Percentiles rank a stretch among this genome's conserved stretches.
These are phyloP conservation scores for Caiman crocodilus DNA, from an alignment of 2,797 vertebrate species.

Conservation along the genomic window DNA sequence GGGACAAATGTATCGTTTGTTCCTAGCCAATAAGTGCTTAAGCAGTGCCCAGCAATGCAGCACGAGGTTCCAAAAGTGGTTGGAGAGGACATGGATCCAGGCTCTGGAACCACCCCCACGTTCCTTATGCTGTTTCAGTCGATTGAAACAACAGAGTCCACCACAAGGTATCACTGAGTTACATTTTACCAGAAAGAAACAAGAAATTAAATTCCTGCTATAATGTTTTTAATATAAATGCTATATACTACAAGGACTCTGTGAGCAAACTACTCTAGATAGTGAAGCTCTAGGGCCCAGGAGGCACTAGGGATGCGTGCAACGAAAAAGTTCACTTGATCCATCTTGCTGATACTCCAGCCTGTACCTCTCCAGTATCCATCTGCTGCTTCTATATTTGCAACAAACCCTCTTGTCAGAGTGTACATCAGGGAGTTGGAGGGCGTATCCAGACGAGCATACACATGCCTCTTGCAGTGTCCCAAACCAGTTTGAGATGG, in stretches of 20 bases:
- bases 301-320: neutral
- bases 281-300: neutral
- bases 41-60: neutral
- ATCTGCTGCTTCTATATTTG: neutral
- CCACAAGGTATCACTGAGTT: neutral
- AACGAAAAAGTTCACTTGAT: accelerated
- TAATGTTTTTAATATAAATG: no score
- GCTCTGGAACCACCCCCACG: accelerated
- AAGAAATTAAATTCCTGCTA: neutral
- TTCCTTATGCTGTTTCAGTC: neutral
- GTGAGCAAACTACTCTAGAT: no score
- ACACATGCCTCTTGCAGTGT: no score
- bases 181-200: neutral
- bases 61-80: neutral
- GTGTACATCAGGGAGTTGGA: neutral
- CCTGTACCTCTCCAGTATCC: neutral
- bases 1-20: no score
- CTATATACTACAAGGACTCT: no score
- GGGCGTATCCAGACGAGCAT: no score
- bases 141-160: neutral
- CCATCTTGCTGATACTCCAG: neutral
- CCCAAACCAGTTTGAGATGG: no score
- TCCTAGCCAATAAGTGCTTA: neutral
- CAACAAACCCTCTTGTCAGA: neutral
- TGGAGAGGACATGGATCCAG: neutral